Base-by-base conservation (phyloP, 2,888 invertebrate species). In the Ferdinandea cuprea region DNA sequence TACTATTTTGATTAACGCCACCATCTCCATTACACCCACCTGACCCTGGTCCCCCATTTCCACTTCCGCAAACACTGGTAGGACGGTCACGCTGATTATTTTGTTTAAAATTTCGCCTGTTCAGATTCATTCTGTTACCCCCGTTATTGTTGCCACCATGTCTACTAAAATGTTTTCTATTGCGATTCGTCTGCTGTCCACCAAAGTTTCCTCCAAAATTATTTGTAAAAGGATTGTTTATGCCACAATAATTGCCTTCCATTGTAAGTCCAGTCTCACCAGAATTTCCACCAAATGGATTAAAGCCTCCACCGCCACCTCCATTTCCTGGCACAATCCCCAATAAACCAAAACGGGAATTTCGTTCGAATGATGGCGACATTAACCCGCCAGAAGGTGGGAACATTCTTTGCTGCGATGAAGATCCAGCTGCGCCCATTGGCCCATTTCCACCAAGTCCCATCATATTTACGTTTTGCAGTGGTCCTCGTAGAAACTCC, bases 281-380 rank as follows among this genome's bases (percentile, higher is more conserved):
- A 2, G 91, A 90, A n/a, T 91, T 91, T 76, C 91, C 92, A 72
- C 89, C 92, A 25, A 91, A 91, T 58, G 71, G 85, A 85, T 85
- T 85, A 28, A 65, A 86, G 11, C 73, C 72, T 48, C 92, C 76
- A 9, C 56, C 91, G 84, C 92, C 92, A 28, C 71, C 61, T 44
- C 92, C 52, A 17, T 11, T 91, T 79, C 92, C 92, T 28, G 93
- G 93, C 44, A 93, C 92, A 87, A 93, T 92, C 9, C 93, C 93
- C 85, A 94, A 89, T 28, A 94, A 88, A 0, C 93, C 93, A 0
- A 93, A 93, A 2, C 86, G 92, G 87, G 76, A 92, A 91, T 59
- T 92, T 1, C 87, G 85, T 7, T 80, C 86, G 84, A 88, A 87
- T 8, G 79, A 88, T 91, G 87, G 56, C 25, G 86, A 77, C 68